Evolutionary conservation across 2,888 invertebrate genomes (phyloP).

Genomic region (Drosophila formosana): DNA sequence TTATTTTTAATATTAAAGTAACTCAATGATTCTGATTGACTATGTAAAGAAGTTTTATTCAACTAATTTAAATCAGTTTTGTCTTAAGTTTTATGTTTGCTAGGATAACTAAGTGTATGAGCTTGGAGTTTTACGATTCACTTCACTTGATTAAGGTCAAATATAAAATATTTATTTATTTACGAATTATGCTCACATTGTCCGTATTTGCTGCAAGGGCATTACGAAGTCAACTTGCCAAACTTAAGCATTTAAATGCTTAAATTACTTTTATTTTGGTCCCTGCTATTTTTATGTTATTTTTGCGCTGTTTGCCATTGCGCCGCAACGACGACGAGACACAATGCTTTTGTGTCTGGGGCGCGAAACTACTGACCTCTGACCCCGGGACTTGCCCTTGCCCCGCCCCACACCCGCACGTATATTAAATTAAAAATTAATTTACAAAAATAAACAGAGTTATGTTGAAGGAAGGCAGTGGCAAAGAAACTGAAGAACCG

Average conservation of each 20-base stretch:
- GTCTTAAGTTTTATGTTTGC: no score
- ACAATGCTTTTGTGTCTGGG: conserved; percentile 29
- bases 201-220: conserved; percentile 14
- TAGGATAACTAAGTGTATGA: no score
- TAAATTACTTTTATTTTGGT: conserved; percentile 17
- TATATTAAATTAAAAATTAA: conserved; percentile 80
- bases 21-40: no score
- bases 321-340: conserved; percentile 9
- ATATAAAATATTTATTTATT: background rate
- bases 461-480: conserved; percentile 45
- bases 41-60: no score
- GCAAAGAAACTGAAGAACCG: conserved; percentile 26
- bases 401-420: conserved; percentile 40
- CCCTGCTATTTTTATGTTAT: conserved; percentile 8
- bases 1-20: no score
- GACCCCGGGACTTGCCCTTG: background rate
- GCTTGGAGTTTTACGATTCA: no score
- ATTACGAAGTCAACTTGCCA: conserved; percentile 20
- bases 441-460: conserved; percentile 77
- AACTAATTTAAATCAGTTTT: background rate
- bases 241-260: background rate
- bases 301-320: conserved; percentile 14
- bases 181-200: no score
- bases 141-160: no score
- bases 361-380: conserved; percentile 36